A percentile compares a stretch with the other conserved stretches of the same genome.
phyloP scores from a whole-genome alignment of 2,113 vertebrate species.

The Neotoma lepida region DNA sequence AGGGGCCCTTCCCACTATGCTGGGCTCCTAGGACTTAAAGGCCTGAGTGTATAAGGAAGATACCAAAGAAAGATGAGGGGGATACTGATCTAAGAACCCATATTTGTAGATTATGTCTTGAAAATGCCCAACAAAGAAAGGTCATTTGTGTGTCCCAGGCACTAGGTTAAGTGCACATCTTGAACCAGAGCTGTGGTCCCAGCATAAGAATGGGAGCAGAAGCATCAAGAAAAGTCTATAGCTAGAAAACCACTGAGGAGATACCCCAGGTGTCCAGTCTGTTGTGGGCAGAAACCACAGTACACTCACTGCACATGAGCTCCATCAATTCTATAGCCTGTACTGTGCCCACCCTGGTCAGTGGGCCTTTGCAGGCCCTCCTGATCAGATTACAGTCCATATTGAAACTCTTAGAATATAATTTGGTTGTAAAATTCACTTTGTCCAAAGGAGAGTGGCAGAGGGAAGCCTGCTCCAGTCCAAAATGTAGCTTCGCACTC shows the following conservation, averaged over 20 bases:
- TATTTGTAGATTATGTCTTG: background rate
- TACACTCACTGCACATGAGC: fast-evolving
- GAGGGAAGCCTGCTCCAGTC: background rate
- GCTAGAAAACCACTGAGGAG: fast-evolving
- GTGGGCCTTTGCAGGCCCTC: no score
- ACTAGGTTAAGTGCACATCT: no score
- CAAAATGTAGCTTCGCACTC: background rate
- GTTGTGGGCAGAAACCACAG: fast-evolving
- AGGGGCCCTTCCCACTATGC: background rate
- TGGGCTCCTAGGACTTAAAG: background rate
- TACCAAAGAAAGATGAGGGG: background rate
- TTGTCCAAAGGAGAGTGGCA: background rate
- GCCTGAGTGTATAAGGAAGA: background rate
- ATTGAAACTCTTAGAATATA: background rate
- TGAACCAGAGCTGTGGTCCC: background rate
- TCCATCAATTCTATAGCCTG: background rate
- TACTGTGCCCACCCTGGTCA: fast-evolving
- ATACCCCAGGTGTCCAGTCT: background rate
- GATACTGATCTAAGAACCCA: background rate
- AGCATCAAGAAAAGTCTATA: background rate
- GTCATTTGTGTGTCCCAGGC: no score
- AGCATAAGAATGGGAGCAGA: background rate
- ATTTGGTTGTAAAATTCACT: background rate
- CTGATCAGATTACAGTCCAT: background rate
- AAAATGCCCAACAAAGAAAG: background rate